Conservation (phyloP, 92 coral and sea anemone genomes). For the Hydrozoanthus gracilis region DNA sequence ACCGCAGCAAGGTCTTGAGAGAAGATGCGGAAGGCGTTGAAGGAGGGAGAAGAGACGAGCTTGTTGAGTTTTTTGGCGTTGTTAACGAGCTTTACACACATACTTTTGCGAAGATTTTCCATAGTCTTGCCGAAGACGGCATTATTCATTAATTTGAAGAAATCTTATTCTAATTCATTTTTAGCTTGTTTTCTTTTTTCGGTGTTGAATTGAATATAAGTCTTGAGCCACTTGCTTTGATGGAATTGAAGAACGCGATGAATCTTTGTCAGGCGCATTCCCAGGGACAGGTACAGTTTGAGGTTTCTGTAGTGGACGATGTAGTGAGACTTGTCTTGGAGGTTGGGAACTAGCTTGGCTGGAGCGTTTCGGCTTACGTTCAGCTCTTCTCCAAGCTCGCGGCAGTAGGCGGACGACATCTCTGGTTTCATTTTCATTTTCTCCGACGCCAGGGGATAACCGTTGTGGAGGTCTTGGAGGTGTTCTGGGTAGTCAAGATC, state of each 20-base stretch:
- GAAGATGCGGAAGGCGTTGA: constrained; percentile 32
- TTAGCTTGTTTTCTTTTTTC: constrained; percentile 36
- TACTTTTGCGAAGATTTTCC: constrained; percentile 28
- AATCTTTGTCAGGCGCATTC: constrained; percentile 28
- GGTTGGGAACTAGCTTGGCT: constrained; percentile 24
- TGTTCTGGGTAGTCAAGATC: constrained; percentile 2
- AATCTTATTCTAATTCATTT: constrained; percentile 41
- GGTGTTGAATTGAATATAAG: constrained; percentile 35
- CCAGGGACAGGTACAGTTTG: constrained; percentile 19
- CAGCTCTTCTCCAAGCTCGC: not conserved
- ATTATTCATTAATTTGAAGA: not conserved
- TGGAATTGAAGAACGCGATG: constrained; percentile 18
- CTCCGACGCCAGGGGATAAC: constrained; percentile 34
- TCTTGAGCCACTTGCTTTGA: constrained; percentile 23
- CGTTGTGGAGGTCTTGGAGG: constrained; percentile 29
- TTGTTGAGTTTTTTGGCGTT: not conserved
- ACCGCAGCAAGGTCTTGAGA: constrained; percentile 29
- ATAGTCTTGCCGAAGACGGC: not conserved
- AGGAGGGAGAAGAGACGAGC: constrained; percentile 15
- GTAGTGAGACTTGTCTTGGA: not conserved
- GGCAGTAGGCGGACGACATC: constrained; percentile 12
- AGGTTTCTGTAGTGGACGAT: constrained; percentile 31
- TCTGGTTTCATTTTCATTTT: constrained; percentile 21
- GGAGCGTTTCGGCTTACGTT: not conserved
- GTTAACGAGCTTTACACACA: constrained; percentile 32